These are phyloP conservation scores for Adineta ricciae DNA, from an alignment of 2,888 invertebrate species.

Conservation along the genomic window DNA sequence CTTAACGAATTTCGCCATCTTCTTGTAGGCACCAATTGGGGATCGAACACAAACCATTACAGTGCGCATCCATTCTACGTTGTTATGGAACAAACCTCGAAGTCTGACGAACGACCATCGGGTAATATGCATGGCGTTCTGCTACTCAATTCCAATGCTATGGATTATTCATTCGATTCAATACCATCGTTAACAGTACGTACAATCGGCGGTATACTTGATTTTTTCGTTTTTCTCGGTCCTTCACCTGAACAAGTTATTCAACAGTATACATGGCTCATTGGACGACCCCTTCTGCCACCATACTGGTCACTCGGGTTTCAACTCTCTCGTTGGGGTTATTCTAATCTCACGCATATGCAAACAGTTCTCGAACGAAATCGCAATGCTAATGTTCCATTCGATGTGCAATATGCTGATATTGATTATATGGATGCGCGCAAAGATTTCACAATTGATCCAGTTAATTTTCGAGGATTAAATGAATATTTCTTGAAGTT, in stretches of 20 bases:
- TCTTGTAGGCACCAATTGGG: slow-evolving; percentile 11
- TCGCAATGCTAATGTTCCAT: slow-evolving; percentile 40
- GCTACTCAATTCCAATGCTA: slow-evolving; percentile 68
- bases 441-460: slow-evolving; percentile 43
- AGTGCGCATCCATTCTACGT: slow-evolving; percentile 76
- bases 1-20: no score
- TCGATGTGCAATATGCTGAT: slow-evolving; percentile 38
- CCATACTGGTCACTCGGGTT: slow-evolving; percentile 69
- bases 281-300: neutral
- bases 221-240: slow-evolving; percentile 68
- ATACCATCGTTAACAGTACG: slow-evolving; percentile 44
- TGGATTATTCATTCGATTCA: slow-evolving; percentile 37
- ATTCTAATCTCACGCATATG: slow-evolving; percentile 41
- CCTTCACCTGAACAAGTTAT: slow-evolving; percentile 59
- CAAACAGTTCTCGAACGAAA: slow-evolving; percentile 43
- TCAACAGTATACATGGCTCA: slow-evolving; percentile 40
- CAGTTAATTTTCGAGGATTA: slow-evolving; percentile 38
- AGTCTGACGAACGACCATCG: slow-evolving; percentile 36
- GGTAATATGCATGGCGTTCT: slow-evolving; percentile 63
- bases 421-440: slow-evolving; percentile 45
- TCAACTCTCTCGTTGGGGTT: slow-evolving; percentile 65
- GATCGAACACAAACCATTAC: slow-evolving; percentile 58
- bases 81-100: slow-evolving; percentile 56
- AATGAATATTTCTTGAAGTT: slow-evolving; percentile 36
- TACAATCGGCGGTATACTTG: slow-evolving; percentile 63